phyloP scores from a whole-genome alignment of 2,888 invertebrate genomes.

The Dinocampus coccinellae region DNA sequence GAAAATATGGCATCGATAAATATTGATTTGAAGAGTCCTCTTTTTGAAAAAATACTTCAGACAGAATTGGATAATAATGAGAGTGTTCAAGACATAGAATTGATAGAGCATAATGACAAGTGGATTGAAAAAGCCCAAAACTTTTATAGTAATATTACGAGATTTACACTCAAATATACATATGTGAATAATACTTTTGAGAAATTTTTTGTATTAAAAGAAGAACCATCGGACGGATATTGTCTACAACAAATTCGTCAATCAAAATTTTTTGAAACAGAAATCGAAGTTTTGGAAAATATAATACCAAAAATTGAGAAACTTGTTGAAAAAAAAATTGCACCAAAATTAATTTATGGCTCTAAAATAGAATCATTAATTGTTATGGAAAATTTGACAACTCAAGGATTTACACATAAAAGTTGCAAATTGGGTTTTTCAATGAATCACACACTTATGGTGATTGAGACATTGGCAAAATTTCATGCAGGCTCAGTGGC shows the following conservation, averaged over 20 bases:
- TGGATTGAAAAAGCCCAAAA: slow-evolving; percentile 43
- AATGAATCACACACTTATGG: slow-evolving; percentile 41
- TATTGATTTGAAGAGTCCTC: neutral
- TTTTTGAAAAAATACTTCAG: slow-evolving; percentile 9
- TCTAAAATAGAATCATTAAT: slow-evolving; percentile 29
- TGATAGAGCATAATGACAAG: slow-evolving; percentile 48
- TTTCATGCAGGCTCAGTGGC: slow-evolving; percentile 53
- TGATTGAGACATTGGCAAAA: slow-evolving; percentile 48
- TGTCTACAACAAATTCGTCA: slow-evolving; percentile 19
- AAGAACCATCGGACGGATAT: slow-evolving; percentile 32
- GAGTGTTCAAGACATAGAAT: slow-evolving; percentile 30
- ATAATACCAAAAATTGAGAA: slow-evolving; percentile 46
- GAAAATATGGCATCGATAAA: slow-evolving; percentile 1
- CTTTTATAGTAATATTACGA: slow-evolving; percentile 40
- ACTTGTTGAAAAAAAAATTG: slow-evolving; percentile 35
- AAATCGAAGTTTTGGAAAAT: slow-evolving; percentile 35
- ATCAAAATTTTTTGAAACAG: slow-evolving; percentile 45
- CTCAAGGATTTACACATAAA: slow-evolving; percentile 43
- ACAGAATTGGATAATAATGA: slow-evolving; percentile 27
- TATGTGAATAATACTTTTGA: neutral
- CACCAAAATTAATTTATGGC: slow-evolving; percentile 37
- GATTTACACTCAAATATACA: slow-evolving; percentile 34
- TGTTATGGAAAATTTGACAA: slow-evolving; percentile 50
- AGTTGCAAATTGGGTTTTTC: slow-evolving; percentile 49
- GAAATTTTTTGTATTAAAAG: slow-evolving; percentile 43